Base-by-base conservation (phyloP, 2,113 vertebrate species). In the Thunnus maccoyii region DNA sequence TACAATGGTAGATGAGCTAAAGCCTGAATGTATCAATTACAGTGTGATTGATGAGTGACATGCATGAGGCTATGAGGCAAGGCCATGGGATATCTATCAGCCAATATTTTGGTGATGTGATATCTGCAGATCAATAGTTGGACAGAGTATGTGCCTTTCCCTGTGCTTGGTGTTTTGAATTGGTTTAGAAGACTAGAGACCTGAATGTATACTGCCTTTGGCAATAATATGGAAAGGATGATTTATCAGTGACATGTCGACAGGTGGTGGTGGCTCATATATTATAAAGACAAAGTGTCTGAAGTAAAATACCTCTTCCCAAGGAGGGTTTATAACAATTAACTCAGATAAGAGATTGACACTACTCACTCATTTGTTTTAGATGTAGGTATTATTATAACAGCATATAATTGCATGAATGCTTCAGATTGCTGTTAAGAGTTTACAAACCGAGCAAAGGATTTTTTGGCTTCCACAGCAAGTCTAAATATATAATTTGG, bases 51-150 rank as follows among this genome's bases (percentile, higher is more conserved):
- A 90, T 87, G 82, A 82, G 25, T 64, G 74, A 80, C 75, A 52
- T 20, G 68, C 27, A 72, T 25, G 67, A 74, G 78, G 64, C 78
- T 74, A 61, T 65, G 83, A 86, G 77, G 79, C 82, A 58, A 78
- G 78, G 89, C 63, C 78, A 92, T 75, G 68, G 22, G 86, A 90
- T 93, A 90, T 82, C 73, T 76, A 54, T 65, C 54, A 63, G 82
- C 66, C 91, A 77, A 88, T 92, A 86, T 51, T 86, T 76, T 50
- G 65, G 87, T 79, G 54, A 87, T 85, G 68, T 25, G 77, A 91
- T 90, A 91, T 85, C 56, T 88, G 67, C 65, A 71, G 83, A 91
- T 93, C 87, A 60, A 94, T 93, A 57, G 80, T 64, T 79, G 73
- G 77, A 66, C 69, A 77, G 62, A 12, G 68, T 79, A 66, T 61